phyloP scores from a whole-genome alignment of 2,113 vertebrate species.

The Paradisaea rubra region DNA sequence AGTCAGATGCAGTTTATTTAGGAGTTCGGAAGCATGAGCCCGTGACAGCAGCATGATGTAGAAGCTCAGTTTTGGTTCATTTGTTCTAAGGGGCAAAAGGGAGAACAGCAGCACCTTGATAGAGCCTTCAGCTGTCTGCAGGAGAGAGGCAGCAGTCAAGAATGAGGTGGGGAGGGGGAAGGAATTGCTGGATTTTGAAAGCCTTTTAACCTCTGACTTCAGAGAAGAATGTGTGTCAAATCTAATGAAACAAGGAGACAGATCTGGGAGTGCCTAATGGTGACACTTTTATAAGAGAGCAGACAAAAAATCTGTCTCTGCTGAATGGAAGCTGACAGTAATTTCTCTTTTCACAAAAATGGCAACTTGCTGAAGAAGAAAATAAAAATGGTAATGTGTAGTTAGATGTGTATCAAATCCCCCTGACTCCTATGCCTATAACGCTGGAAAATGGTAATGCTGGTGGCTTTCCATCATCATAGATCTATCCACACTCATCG shows the following conservation, averaged over 20 bases:
- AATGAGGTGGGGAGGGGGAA: background rate
- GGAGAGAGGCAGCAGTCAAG: background rate
- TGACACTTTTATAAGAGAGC: background rate
- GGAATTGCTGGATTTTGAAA: background rate
- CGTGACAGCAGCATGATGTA: slow-evolving; percentile 6
- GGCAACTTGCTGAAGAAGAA: background rate
- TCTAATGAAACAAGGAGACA: slow-evolving; percentile 2
- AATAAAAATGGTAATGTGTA: slow-evolving; percentile 24
- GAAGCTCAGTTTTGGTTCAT: slow-evolving; percentile 19
- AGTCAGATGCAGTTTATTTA: background rate
- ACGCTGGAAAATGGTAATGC: background rate
- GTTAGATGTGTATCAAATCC: background rate
- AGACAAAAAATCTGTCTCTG: background rate
- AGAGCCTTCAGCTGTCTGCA: background rate
- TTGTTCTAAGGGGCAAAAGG: slow-evolving; percentile 8
- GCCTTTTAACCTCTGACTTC: slow-evolving; percentile 16
- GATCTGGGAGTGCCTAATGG: background rate
- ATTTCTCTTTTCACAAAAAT: slow-evolving; percentile 46
- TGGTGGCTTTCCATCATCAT: background rate
- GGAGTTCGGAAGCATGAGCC: background rate
- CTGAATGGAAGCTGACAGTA: slow-evolving; percentile 4
- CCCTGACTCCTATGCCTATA: background rate
- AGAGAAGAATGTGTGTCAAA: background rate
- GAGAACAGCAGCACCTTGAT: background rate
- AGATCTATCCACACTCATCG: background rate